Base-by-base conservation (phyloP, 2,113 vertebrate genomes). In the Pimephales promelas region DNA sequence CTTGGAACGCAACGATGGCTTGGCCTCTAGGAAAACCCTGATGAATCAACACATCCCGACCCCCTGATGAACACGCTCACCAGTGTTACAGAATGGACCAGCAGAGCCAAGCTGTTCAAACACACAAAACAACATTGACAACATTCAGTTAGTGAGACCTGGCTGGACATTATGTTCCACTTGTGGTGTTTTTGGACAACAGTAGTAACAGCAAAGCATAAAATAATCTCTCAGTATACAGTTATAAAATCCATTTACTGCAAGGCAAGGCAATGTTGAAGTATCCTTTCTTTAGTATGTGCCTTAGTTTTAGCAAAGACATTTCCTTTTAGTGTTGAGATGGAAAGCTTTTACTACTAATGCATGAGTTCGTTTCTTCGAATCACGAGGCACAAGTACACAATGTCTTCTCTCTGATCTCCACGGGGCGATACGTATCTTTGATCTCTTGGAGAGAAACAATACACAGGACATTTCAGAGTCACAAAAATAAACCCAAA, bases 21-120 rank as follows among this genome's bases (percentile, higher is more conserved):
- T 24, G 43, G 62, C 3, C 68, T 89, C 71, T 88, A 84, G 81
- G 24, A 84, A 92, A 88, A 77, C 61, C 54, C 77, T 76, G 79
- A 87, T 91, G 91, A 92, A 90, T 94, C 91, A 92, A 40, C 40
- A 93, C 91, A 88, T 94, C 92, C 93, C 90, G 81, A 89, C 79
- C 85, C 79, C 75, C 74, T 74, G 71, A 85, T 81, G 90, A 88
- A 90, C 87, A 85, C 40, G 4, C 82, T 62, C 34, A 26, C 40
- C 57, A 49, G 8, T 26, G 75, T 79, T 84, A 83, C 49, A 71
- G 83, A 91, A 82, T 62, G 64, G 88, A 89, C 85, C 87, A 89
- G 68, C 24, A 83, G 40, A 45, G 81, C 79, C 52, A 84, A 84
- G 78, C 49, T 59, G 34, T 74, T 74, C 31, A 85, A 83, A 83